Evolutionary conservation across 2,113 vertebrate species (phyloP), one percentile per base, ranked within the genome.

Genomic region (Thunnus thynnus): DNA sequence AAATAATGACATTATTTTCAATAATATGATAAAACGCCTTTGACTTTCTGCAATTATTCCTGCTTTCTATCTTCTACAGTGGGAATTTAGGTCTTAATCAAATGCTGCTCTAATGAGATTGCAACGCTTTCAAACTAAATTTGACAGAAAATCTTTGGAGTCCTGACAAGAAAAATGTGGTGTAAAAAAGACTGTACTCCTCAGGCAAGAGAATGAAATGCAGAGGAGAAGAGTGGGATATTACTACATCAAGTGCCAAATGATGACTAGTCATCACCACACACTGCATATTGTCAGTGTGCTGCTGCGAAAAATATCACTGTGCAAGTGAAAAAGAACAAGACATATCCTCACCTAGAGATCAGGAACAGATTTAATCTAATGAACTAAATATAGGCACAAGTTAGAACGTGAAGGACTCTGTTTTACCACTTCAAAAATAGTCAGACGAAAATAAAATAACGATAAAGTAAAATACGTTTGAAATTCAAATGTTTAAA

Each of bases 401-500:
- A 5, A 64, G 56, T 51, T 54, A 20, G 4, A 70, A 64, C 5
- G 32, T 25, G 50, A 68, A 44, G 54, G 60, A 67, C 66, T 27
- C 52, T 66, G 50, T 22, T 32, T 69, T 52, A 64, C 17, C 74
- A 64, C 76, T 73, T 83, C 74, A 79, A 68, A 80, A 74, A 67
- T 36, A 46, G 55, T 46, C 22, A 4, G 78, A 83, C 58, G 1
- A 64, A 83, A 84, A 85, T 85, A 82, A 82, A 83, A 73, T 66
- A 70, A 76, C 10, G 60, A 30, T 25, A 52, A 77, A 82, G 78
- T 76, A 73, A 80, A 88, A 87, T 82, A 47, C 55, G 70, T 89
- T 89, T 91, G 83, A 91, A 89, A 86, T 82, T 86, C 78, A 80
- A 62, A 78, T 83, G 51, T 57, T 65, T 47, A 27, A 78, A 62